Evolutionary conservation across 2,113 vertebrate genomes (phyloP).

Genomic region (Cyprichromis sp.): DNA sequence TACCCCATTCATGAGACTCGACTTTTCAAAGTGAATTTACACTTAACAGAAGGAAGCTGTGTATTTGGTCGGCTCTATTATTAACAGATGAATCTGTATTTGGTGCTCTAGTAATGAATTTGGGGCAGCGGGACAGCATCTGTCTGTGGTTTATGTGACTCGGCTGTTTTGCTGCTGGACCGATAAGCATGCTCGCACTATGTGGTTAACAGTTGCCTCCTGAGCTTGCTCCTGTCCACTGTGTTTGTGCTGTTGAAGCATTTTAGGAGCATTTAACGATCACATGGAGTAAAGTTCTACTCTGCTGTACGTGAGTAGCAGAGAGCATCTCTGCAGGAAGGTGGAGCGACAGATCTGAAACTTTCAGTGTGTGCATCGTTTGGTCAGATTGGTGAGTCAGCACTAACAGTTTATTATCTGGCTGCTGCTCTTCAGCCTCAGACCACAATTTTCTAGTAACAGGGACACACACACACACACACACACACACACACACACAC

Average conservation of each 20-base stretch:
- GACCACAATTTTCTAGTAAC: neutral
- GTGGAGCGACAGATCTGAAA: neutral
- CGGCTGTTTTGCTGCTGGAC: neutral
- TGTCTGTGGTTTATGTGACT: neutral
- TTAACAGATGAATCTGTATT: neutral
- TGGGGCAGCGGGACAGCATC: neutral
- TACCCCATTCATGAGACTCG: fast-evolving
- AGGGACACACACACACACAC: neutral
- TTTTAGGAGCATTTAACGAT: neutral
- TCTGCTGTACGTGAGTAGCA: neutral
- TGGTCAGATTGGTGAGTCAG: conserved; percentile 27
- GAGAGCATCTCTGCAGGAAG: neutral
- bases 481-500: neutral
- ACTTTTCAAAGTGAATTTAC: neutral
- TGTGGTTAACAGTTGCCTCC: neutral
- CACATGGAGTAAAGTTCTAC: neutral
- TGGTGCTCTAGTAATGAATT: neutral
- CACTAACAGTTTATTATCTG: conserved; percentile 18
- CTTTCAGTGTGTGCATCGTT: neutral
- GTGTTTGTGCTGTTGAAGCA: neutral
- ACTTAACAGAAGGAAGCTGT: neutral
- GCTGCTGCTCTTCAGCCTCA: neutral
- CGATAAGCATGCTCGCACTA: neutral
- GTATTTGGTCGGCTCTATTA: neutral
- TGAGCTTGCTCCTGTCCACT: neutral